These are phyloP conservation scores for Nephrocerus scutellatus DNA, from an alignment of 2,888 invertebrate genomes.

Conservation along the genomic window DNA sequence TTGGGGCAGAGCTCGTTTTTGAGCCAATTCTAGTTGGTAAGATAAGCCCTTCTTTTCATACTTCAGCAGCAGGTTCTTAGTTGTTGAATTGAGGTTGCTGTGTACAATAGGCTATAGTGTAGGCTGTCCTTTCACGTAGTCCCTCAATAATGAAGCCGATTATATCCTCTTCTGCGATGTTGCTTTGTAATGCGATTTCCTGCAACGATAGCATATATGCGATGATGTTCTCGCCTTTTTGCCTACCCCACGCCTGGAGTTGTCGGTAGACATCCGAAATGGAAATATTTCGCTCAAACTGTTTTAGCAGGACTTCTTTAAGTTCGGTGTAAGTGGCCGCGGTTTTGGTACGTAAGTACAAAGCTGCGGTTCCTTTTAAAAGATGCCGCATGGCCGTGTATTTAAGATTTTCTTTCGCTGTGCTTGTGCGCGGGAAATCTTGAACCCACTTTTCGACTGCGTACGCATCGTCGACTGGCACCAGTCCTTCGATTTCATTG, in stretches of 20 bases:
- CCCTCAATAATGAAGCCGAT: constrained; percentile 2
- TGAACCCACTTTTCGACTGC: constrained; percentile 1
- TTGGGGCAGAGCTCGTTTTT: not conserved
- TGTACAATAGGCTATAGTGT: constrained; percentile 6
- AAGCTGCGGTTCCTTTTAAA: constrained; percentile 5
- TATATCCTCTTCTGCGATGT: not conserved
- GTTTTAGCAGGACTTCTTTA: not conserved
- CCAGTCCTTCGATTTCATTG: constrained; percentile 2
- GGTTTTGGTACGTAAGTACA: constrained; percentile 1
- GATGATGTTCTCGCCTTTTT: no score
- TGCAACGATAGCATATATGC: no score
- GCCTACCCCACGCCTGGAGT: constrained; percentile 1
- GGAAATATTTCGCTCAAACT: constrained; percentile 1
- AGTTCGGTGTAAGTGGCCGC: constrained; percentile 3
- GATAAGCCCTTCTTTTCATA: constrained; percentile 2
- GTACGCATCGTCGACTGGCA: constrained; percentile 4
- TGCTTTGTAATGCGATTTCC: no score
- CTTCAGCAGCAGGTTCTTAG: not conserved
- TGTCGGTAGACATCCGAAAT: constrained; percentile 3
- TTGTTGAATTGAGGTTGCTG: constrained; percentile 1
- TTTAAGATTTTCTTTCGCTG: not conserved
- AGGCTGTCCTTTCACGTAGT: constrained; percentile 1
- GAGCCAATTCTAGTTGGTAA: not conserved
- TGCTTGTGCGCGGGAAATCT: constrained; percentile 3
- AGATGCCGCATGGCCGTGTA: constrained; percentile 1